A percentile compares a stretch with the other conserved stretches of the same genome.
phyloP scores from a whole-genome alignment of 2,888 invertebrate genomes.

The Drosophila mercatorum region DNA sequence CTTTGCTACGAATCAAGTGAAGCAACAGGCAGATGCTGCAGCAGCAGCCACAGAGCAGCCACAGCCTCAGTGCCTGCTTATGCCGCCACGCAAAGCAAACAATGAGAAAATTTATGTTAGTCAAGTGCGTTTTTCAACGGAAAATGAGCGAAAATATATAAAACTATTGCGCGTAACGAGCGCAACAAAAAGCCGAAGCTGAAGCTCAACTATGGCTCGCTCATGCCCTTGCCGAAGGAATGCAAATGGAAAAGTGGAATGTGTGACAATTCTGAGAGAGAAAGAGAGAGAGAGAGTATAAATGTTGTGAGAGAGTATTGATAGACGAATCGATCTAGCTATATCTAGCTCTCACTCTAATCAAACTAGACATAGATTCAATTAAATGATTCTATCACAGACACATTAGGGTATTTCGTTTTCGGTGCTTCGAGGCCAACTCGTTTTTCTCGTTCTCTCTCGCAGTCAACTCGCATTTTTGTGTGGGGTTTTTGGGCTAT shows the following conservation, averaged over 20 bases:
- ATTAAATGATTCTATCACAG: neutral
- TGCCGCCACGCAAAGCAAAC: slow-evolving; percentile 61
- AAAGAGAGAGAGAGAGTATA: neutral
- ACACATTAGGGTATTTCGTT: neutral
- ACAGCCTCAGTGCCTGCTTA: slow-evolving; percentile 1
- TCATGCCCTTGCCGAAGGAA: slow-evolving; percentile 1
- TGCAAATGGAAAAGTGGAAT: neutral
- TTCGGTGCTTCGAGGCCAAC: neutral
- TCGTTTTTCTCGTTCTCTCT: slow-evolving; percentile 4
- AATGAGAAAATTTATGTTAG: slow-evolving; percentile 80
- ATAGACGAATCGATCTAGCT: neutral
- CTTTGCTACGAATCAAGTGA: slow-evolving; percentile 46
- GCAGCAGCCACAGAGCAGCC: slow-evolving; percentile 10
- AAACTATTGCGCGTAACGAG: slow-evolving; percentile 72
- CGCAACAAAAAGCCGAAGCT: slow-evolving; percentile 19
- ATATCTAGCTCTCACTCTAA: too few species aligned
- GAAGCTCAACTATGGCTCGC: neutral
- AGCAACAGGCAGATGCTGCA: slow-evolving; percentile 54
- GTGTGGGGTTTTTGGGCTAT: slow-evolving; percentile 33
- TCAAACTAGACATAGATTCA: neutral
- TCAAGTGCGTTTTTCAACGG: slow-evolving; percentile 76
- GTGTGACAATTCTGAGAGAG: neutral
- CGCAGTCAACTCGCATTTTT: slow-evolving; percentile 12
- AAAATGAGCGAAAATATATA: slow-evolving; percentile 73
- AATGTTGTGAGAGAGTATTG: neutral